phyloP scores from a whole-genome alignment of 1,140 invertebrate genomes.

The Trypoxylus dichotomus region DNA sequence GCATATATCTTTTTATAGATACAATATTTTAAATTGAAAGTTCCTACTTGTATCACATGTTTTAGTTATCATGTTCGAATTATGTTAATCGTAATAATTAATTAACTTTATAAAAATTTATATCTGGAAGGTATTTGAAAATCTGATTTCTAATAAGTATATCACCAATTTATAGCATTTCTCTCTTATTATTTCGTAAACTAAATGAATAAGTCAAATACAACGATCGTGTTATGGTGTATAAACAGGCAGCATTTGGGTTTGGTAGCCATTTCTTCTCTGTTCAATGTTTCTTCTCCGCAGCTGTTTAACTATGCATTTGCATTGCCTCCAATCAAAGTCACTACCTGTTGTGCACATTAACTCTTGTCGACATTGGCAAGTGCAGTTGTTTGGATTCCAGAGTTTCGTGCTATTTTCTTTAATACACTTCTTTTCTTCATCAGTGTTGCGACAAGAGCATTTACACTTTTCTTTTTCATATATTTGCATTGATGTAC shows the following conservation, averaged over 20 bases:
- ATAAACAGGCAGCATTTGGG: not conserved
- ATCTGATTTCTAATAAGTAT: too few relatives aligned
- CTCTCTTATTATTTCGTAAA: too few relatives aligned
- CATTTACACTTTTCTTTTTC: slow-evolving; percentile 60
- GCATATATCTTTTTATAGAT: too few relatives aligned
- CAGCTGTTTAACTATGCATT: slow-evolving; percentile 52
- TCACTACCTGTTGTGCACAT: slow-evolving; percentile 63
- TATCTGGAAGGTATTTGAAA: too few relatives aligned
- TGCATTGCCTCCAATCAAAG: slow-evolving; percentile 64
- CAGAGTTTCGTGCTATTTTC: slow-evolving; percentile 60
- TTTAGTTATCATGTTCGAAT: too few relatives aligned
- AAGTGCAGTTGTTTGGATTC: slow-evolving; percentile 62
- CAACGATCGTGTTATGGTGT: not conserved
- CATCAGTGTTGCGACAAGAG: slow-evolving; percentile 62
- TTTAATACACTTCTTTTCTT: slow-evolving; percentile 59
- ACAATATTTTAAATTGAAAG: too few relatives aligned
- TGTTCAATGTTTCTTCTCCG: slow-evolving; percentile 31
- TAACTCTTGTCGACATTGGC: slow-evolving; percentile 58
- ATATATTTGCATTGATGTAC: slow-evolving; percentile 62
- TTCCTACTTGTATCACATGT: too few relatives aligned
- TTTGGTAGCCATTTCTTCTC: not conserved
- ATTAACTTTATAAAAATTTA: too few relatives aligned
- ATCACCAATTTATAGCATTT: too few relatives aligned
- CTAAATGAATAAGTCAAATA: not conserved
- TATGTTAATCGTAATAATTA: too few relatives aligned